Evolutionary conservation across 2,797 vertebrate species (phyloP).

Genomic region (Pristis pectinata): DNA sequence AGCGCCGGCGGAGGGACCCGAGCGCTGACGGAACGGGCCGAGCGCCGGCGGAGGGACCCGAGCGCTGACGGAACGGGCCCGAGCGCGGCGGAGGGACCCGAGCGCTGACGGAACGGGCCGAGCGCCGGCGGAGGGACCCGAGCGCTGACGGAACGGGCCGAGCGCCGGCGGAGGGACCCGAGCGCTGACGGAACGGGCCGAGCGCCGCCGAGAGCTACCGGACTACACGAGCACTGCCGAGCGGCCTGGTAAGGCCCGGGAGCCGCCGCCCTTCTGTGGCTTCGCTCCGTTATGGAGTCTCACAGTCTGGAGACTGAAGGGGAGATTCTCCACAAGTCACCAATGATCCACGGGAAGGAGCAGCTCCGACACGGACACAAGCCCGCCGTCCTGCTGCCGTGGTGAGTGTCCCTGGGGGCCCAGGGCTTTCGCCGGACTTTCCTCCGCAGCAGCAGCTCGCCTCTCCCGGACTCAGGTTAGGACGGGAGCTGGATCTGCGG

Average conservation of each 20-base stretch:
- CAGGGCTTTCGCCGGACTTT: background rate
- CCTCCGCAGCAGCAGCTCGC: background rate
- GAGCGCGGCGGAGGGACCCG: background rate
- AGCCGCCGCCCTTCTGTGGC: background rate
- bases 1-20: too few species aligned
- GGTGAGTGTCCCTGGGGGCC: background rate
- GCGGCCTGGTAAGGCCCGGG: background rate
- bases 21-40: background rate
- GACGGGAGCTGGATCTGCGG: background rate
- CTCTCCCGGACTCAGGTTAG: background rate
- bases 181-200: background rate
- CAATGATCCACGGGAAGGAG: conserved; percentile 33
- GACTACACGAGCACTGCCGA: background rate
- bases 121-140: too few species aligned
- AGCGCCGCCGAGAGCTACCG: background rate
- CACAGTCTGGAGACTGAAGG: conserved; percentile 29
- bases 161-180: background rate
- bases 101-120: too few species aligned
- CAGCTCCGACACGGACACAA: conserved; percentile 22
- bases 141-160: too few species aligned
- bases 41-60: background rate
- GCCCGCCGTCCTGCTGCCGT: conserved; percentile 15
- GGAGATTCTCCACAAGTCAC: conserved; percentile 24
- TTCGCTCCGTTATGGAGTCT: background rate
- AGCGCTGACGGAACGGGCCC: background rate